Percentiles rank a stretch among this genome's conserved stretches.
phyloP scores from a whole-genome alignment of 2,888 invertebrate species.

The Athalia rosae region DNA sequence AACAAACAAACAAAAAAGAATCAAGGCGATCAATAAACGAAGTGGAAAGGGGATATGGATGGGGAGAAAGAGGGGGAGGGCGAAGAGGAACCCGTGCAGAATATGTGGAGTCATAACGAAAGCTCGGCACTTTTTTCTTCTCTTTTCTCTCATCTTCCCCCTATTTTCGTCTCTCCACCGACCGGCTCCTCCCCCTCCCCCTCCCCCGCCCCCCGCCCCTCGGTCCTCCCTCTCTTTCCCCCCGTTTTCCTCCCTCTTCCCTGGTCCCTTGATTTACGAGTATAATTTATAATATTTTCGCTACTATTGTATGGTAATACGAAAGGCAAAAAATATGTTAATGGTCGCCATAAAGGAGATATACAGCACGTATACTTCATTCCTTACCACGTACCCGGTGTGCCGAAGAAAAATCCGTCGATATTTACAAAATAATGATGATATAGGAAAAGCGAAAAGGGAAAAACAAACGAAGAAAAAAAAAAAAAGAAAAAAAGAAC shows the following conservation, averaged over 20 bases:
- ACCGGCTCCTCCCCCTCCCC: slow-evolving; percentile 26
- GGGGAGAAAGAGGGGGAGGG: slow-evolving; percentile 21
- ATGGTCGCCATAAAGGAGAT: slow-evolving; percentile 73
- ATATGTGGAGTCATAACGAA: slow-evolving; percentile 27
- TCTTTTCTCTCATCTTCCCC: slow-evolving; percentile 1
- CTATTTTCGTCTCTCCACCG: slow-evolving; percentile 32
- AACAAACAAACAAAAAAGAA: slow-evolving; percentile 4
- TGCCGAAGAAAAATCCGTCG: slow-evolving; percentile 59
- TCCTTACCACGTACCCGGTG: slow-evolving; percentile 68
- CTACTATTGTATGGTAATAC: slow-evolving; percentile 73
- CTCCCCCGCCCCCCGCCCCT: slow-evolving; percentile 51
- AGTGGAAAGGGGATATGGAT: slow-evolving; percentile 23
- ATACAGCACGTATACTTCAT: slow-evolving; percentile 70
- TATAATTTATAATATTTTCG: slow-evolving; percentile 72
- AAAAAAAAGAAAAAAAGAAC: no score
- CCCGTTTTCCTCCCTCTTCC: slow-evolving; percentile 48
- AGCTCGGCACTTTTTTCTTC: slow-evolving; percentile 28
- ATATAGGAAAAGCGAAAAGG: background rate
- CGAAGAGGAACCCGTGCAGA: slow-evolving; percentile 28
- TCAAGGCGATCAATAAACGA: background rate
- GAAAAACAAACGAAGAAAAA: no score
- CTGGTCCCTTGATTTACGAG: slow-evolving; percentile 69
- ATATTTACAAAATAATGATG: background rate
- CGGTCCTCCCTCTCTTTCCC: background rate
- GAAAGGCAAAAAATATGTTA: slow-evolving; percentile 72